Percentiles rank a stretch among this genome's conserved stretches.
These are phyloP conservation scores for Anniella stebbinsi DNA, from an alignment of 2,797 vertebrate genomes.

Conservation along the genomic window DNA sequence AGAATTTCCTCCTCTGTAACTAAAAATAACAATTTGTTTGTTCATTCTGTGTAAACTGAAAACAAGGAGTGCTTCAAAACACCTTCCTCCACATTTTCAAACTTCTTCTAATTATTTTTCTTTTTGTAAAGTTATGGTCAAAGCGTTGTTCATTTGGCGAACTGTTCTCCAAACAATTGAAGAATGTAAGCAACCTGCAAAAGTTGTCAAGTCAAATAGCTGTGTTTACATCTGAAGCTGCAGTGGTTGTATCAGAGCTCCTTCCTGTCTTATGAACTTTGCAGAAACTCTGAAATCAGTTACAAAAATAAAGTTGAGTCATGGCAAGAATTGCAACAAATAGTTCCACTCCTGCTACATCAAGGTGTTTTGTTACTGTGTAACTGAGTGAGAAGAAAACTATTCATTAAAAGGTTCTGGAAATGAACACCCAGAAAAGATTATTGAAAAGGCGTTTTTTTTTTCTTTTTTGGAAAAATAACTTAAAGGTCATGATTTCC, in stretches of 20 bases:
- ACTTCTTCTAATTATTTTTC: background rate
- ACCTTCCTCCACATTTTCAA: background rate
- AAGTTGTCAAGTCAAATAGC: background rate
- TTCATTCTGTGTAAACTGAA: background rate
- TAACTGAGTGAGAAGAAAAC: background rate
- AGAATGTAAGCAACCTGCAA: background rate
- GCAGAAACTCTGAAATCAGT: constrained; percentile 8
- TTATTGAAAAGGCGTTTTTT: constrained; percentile 19
- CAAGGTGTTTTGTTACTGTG: constrained; percentile 12
- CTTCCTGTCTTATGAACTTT: background rate
- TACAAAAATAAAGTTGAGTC: constrained; percentile 8
- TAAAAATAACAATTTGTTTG: background rate
- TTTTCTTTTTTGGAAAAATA: background rate
- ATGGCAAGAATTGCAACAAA: background rate
- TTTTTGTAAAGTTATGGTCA: background rate
- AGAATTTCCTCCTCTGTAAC: background rate
- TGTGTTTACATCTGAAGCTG: background rate
- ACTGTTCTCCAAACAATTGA: background rate
- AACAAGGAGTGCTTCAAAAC: background rate
- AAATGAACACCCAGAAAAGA: background rate
- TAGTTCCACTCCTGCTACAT: accelerated
- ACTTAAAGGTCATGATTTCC: background rate
- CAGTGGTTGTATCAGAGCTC: background rate
- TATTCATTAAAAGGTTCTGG: constrained; percentile 18
- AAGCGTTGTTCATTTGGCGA: background rate